Evolutionary conservation across 64 coral and sea anemone species (phyloP).

Genomic region (Montipora efflorescens): DNA sequence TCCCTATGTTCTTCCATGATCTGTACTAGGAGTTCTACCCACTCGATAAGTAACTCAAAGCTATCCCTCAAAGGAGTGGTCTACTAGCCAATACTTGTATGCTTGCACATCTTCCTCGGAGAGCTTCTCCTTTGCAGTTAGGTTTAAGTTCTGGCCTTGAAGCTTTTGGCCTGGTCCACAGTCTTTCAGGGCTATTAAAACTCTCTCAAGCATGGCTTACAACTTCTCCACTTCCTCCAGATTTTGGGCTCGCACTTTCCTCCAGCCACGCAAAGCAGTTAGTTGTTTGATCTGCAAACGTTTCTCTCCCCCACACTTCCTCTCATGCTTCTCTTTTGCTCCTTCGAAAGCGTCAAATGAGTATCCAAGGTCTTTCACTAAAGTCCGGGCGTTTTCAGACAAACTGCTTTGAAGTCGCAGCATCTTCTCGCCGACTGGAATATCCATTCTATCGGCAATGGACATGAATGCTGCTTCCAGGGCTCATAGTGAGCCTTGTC

Average conservation of each 20-base stretch:
- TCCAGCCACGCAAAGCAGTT: too few relatives aligned
- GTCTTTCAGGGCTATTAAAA: constrained; percentile 46
- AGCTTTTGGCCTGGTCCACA: constrained; percentile 32
- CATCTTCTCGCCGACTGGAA: constrained; percentile 69
- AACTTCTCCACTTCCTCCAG: too few relatives aligned
- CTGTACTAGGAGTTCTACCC: constrained; percentile 43
- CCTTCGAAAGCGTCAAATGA: constrained; percentile 51
- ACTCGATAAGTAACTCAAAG: constrained; percentile 24
- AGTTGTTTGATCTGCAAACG: constrained; percentile 15
- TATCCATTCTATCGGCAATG: constrained; percentile 12
- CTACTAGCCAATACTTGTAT: constrained; percentile 59
- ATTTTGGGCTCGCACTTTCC: too few relatives aligned
- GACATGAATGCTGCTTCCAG: constrained; percentile 71
- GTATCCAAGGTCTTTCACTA: constrained; percentile 53
- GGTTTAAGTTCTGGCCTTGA: constrained; percentile 46
- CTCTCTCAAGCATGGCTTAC: background rate
- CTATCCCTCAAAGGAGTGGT: constrained; percentile 36
- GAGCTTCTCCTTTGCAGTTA: constrained; percentile 67
- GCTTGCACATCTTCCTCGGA: constrained; percentile 59
- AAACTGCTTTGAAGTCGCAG: constrained; percentile 53
- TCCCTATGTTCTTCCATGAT: constrained; percentile 61
- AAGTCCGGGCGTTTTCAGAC: constrained; percentile 27
- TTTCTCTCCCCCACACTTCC: constrained; percentile 57
- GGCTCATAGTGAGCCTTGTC: constrained; percentile 63
- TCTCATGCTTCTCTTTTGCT: constrained; percentile 56